A percentile compares a stretch with the other conserved stretches of the same genome.
Evolutionary conservation across 2,113 vertebrate species (phyloP).

Genomic region (Anguilla japonica): DNA sequence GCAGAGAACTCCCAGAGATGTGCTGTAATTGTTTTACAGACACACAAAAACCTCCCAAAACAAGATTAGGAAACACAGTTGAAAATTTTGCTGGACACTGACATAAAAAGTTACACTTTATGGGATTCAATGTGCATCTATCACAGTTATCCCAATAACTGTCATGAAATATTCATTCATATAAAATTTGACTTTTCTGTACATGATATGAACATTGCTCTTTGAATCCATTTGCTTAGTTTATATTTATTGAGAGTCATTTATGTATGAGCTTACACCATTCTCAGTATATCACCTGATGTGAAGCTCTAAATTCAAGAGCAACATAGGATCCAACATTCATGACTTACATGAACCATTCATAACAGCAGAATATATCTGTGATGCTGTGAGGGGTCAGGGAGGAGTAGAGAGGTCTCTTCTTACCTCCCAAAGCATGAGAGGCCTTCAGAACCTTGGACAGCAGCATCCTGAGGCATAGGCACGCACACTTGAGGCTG

Average conservation of each 20-base stretch:
- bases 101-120: constrained; percentile 15
- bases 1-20: constrained; percentile 29
- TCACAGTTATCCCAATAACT: background rate
- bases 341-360: background rate
- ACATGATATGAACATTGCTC: background rate
- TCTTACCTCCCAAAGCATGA: too few species aligned
- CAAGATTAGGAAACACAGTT: constrained; percentile 12
- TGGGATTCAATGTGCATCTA: background rate
- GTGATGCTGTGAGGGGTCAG: background rate
- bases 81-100: constrained; percentile 7
- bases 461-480: background rate
- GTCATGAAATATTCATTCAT: constrained; percentile 2
- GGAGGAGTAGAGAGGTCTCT: too few species aligned
- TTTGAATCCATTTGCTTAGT: background rate
- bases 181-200: background rate
- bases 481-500: background rate
- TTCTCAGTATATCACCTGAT: background rate
- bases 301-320: background rate
- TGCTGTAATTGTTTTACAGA: constrained; percentile 14
- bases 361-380: background rate
- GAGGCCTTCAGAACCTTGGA: too few species aligned
- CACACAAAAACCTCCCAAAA: constrained; percentile 9
- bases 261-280: background rate
- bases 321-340: background rate
- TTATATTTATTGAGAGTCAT: background rate